These are phyloP conservation scores for Synchiropus splendidus DNA, from an alignment of 2,113 vertebrate species.

Conservation along the genomic window DNA sequence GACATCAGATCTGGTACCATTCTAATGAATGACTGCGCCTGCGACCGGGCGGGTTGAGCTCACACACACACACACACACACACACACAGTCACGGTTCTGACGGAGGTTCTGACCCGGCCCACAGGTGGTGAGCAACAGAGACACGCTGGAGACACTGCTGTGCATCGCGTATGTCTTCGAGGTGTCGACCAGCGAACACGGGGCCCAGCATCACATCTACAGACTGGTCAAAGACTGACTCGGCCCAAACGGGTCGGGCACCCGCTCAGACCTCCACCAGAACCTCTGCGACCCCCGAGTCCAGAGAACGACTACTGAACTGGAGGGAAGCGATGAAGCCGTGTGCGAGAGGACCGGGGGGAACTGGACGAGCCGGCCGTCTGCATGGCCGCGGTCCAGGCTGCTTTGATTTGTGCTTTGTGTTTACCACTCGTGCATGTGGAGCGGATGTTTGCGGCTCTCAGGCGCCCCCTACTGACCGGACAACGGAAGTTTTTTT, in stretches of 20 bases:
- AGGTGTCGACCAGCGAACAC: slow-evolving; percentile 87
- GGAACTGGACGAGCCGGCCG: too few species aligned
- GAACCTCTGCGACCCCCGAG: neutral
- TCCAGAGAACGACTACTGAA: slow-evolving; percentile 3
- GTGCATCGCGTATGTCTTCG: slow-evolving; percentile 88
- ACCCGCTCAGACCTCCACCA: neutral
- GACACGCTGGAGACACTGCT: slow-evolving; percentile 91
- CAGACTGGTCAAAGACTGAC: slow-evolving; percentile 90
- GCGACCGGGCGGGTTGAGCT: too few species aligned
- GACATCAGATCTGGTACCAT: too few species aligned
- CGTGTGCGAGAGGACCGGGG: too few species aligned
- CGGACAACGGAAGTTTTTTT: slow-evolving; percentile 1
- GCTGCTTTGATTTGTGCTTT: slow-evolving; percentile 49
- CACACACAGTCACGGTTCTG: neutral
- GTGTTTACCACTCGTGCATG: slow-evolving; percentile 52
- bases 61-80: neutral
- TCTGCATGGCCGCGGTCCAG: too few species aligned
- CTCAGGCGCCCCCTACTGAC: slow-evolving; percentile 55
- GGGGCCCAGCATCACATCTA: slow-evolving; percentile 95
- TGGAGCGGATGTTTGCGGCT: slow-evolving; percentile 33
- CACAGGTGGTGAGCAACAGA: slow-evolving; percentile 88
- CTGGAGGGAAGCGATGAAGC: too few species aligned
- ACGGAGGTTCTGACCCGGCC: too few species aligned
- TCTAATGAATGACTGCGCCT: too few species aligned
- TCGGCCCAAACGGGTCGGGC: too few species aligned